These are phyloP conservation scores for Dryobota labecula DNA, from an alignment of 2,888 invertebrate species.

Conservation along the genomic window DNA sequence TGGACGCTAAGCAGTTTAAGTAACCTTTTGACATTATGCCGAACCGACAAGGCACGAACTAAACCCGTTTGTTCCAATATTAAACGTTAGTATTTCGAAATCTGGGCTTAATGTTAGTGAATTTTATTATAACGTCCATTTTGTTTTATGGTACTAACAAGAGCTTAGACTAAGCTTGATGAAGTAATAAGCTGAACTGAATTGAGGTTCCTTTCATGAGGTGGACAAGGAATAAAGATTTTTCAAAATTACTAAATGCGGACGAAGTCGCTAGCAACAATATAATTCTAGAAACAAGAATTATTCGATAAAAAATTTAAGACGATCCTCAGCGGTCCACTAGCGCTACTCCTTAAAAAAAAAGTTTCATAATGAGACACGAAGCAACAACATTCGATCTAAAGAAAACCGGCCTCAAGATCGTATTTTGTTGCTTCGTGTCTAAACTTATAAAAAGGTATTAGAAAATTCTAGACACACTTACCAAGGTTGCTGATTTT, in stretches of 20 bases:
- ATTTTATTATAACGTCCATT: conserved; percentile 19
- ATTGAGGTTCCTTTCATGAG: not conserved
- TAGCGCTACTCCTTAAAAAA: too few relatives aligned
- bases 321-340: too few relatives aligned
- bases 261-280: not conserved
- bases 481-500: too few relatives aligned
- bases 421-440: too few relatives aligned
- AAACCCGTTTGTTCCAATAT: conserved; percentile 51
- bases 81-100: conserved; percentile 47
- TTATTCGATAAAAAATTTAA: conserved; percentile 14
- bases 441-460: too few relatives aligned
- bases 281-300: not conserved
- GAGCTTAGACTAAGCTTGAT: not conserved
- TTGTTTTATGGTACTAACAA: not conserved
- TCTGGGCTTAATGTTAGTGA: conserved; percentile 1
- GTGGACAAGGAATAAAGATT: not conserved
- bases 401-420: too few relatives aligned
- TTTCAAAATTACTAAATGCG: not conserved
- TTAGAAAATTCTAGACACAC: too few relatives aligned
- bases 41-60: conserved; percentile 54
- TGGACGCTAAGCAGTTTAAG: conserved; percentile 51
- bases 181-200: too few relatives aligned
- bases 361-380: too few relatives aligned
- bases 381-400: too few relatives aligned
- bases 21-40: conserved; percentile 63